These are phyloP conservation scores for Tubulanus polymorphus DNA, from an alignment of 2,888 invertebrate genomes.

Conservation along the genomic window DNA sequence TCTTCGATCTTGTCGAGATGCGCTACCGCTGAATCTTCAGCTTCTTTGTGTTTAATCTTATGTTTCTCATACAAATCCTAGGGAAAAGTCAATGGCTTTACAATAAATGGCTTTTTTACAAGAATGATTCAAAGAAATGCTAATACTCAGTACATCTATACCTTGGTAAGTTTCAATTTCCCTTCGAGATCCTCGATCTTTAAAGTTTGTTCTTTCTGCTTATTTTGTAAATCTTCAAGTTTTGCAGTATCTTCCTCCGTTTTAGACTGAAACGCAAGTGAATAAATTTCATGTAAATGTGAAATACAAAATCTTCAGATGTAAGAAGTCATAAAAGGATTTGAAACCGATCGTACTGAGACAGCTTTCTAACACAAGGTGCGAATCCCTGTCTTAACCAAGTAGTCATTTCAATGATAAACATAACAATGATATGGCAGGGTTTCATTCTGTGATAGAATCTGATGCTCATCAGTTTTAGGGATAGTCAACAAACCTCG, in stretches of 20 bases:
- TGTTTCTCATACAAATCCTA: slow-evolving; percentile 8
- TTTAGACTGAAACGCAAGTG: slow-evolving; percentile 26
- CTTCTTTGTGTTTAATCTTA: slow-evolving; percentile 11
- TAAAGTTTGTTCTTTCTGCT: slow-evolving; percentile 30
- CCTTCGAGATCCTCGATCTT: slow-evolving; percentile 31
- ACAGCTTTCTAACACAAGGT: no score
- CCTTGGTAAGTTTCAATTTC: slow-evolving; percentile 32
- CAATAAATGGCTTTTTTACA: neutral
- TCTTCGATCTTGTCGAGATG: slow-evolving; percentile 51
- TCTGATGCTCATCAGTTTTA: neutral
- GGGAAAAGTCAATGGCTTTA: no score
- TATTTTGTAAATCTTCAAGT: slow-evolving; percentile 33
- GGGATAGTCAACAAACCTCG: slow-evolving; percentile 61
- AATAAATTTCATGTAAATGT: no score
- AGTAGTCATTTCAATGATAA: no score
- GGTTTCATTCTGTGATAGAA: no score
- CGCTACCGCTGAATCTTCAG: slow-evolving; percentile 33
- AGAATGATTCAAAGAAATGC: neutral
- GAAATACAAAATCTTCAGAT: no score
- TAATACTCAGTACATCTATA: slow-evolving; percentile 10
- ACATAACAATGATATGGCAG: no score
- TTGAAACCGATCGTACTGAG: no score
- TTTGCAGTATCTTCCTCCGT: slow-evolving; percentile 37
- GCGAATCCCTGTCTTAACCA: no score
- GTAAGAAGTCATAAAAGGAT: no score